These are phyloP conservation scores for Aspiorhynchus laticeps DNA, from an alignment of 2,113 vertebrate genomes.

Conservation along the genomic window DNA sequence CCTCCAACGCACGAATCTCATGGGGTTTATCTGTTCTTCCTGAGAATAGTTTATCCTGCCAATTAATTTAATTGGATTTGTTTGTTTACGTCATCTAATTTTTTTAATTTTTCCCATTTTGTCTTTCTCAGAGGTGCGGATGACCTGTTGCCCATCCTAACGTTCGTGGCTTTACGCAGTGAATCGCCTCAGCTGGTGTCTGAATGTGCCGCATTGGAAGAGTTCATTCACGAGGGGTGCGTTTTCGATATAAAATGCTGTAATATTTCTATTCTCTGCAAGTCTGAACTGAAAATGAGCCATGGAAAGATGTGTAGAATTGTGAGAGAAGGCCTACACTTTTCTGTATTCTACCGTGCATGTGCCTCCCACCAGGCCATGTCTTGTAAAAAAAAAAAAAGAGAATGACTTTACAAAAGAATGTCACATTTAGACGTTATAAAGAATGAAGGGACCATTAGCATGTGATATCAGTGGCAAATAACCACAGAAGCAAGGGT, in stretches of 20 bases:
- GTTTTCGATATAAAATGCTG: slow-evolving; percentile 49
- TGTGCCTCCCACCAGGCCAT: neutral
- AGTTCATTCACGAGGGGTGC: slow-evolving; percentile 96
- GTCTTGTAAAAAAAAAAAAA: no score
- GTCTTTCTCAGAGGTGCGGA: slow-evolving; percentile 84
- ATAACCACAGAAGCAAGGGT: neutral
- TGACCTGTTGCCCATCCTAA: slow-evolving; percentile 91
- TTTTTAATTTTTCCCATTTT: neutral
- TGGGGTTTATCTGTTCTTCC: neutral
- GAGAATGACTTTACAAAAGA: no score
- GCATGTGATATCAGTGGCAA: neutral
- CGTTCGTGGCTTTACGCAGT: slow-evolving; percentile 87
- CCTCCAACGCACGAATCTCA: neutral
- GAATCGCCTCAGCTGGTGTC: slow-evolving; percentile 88
- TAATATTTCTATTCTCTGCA: neutral
- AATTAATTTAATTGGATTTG: neutral
- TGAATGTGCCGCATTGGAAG: slow-evolving; percentile 90
- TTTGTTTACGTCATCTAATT: neutral
- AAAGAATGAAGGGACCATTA: neutral
- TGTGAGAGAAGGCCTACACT: neutral
- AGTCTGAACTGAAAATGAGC: neutral
- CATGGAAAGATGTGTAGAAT: neutral
- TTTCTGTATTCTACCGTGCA: neutral
- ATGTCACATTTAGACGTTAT: neutral
- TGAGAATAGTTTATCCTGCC: neutral